Conservation (phyloP, 2,888 invertebrate genomes). For the Pandemis heparana region DNA sequence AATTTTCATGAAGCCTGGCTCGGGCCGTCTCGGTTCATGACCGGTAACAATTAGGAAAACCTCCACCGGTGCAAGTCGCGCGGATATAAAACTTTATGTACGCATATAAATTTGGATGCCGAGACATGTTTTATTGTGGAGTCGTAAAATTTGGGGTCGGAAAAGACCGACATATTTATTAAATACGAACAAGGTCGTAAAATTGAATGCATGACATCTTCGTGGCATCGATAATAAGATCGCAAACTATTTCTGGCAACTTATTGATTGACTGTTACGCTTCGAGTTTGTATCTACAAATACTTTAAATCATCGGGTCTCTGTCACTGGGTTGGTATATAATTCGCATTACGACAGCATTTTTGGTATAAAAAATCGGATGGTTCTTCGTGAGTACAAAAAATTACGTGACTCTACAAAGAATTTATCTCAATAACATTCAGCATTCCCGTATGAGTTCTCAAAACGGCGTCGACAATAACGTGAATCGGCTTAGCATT, state of each 20-base stretch:
- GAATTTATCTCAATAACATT: constrained; percentile 52
- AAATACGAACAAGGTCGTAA: constrained; percentile 84
- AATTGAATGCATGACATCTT: constrained; percentile 78
- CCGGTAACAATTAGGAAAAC: constrained; percentile 81
- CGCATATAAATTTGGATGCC: constrained; percentile 85
- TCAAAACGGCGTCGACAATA: constrained; percentile 70
- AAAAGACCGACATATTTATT: constrained; percentile 84
- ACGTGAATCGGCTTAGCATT: constrained; percentile 71
- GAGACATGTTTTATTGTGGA: constrained; percentile 85
- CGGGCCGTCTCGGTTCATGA: constrained; percentile 68
- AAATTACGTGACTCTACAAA: constrained; percentile 31
- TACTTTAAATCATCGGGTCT: not conserved
- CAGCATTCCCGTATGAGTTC: constrained; percentile 56
- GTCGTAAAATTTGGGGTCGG: constrained; percentile 84
- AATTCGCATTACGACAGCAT: not conserved
- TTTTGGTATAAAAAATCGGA: not conserved
- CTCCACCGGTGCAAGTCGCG: constrained; percentile 79
- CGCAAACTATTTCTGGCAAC: constrained; percentile 67
- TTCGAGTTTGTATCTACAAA: not conserved
- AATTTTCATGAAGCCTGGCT: constrained; percentile 59
- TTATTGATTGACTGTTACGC: constrained; percentile 34
- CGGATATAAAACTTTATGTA: constrained; percentile 85
- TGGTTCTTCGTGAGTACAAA: constrained; percentile 3
- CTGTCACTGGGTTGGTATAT: not conserved
- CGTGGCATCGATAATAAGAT: constrained; percentile 77